Conservation (phyloP, 2,797 vertebrate species). For the Channallabes apus region DNA sequence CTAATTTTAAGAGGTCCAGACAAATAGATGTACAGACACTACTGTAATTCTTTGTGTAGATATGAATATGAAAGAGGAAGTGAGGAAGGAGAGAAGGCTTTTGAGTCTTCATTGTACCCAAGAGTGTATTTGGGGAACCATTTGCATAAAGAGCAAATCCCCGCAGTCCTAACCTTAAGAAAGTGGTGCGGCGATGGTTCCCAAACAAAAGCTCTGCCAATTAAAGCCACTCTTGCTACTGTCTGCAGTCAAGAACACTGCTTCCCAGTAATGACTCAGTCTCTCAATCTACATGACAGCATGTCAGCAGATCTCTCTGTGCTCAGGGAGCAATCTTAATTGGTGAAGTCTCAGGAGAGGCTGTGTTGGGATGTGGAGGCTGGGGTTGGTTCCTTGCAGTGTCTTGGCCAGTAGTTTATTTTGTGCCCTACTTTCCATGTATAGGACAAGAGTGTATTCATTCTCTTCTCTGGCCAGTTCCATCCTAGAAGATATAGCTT, state of each 20-base stretch:
- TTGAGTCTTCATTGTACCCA: slow-evolving; percentile 52
- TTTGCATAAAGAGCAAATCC: slow-evolving; percentile 62
- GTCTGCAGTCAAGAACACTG: slow-evolving; percentile 52
- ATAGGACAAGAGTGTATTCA: slow-evolving; percentile 35
- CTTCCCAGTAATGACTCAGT: slow-evolving; percentile 58
- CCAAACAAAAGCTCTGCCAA: slow-evolving; percentile 60
- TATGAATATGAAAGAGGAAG: slow-evolving; percentile 31
- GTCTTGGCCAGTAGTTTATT: slow-evolving; percentile 52
- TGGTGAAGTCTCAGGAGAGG: slow-evolving; percentile 57
- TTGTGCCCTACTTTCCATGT: slow-evolving; percentile 54
- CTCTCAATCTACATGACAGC: slow-evolving; percentile 61
- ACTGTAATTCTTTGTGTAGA: slow-evolving; percentile 30
- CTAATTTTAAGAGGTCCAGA: slow-evolving; percentile 21
- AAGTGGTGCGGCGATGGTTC: slow-evolving; percentile 51
- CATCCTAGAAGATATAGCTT: background rate
- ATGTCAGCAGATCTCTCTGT: slow-evolving; percentile 67
- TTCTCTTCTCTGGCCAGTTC: slow-evolving; percentile 41
- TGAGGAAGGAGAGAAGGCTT: slow-evolving; percentile 38
- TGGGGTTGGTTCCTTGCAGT: slow-evolving; percentile 41
- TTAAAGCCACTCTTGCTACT: slow-evolving; percentile 54
- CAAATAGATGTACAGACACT: slow-evolving; percentile 32
- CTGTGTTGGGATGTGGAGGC: slow-evolving; percentile 49
- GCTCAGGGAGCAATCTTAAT: slow-evolving; percentile 57
- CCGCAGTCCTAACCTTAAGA: slow-evolving; percentile 60
- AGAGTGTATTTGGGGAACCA: slow-evolving; percentile 52